A percentile compares a stretch with the other conserved stretches of the same genome.
These are phyloP conservation scores for Felis chaus DNA, from an alignment of 2,113 vertebrate species.

Conservation along the genomic window DNA sequence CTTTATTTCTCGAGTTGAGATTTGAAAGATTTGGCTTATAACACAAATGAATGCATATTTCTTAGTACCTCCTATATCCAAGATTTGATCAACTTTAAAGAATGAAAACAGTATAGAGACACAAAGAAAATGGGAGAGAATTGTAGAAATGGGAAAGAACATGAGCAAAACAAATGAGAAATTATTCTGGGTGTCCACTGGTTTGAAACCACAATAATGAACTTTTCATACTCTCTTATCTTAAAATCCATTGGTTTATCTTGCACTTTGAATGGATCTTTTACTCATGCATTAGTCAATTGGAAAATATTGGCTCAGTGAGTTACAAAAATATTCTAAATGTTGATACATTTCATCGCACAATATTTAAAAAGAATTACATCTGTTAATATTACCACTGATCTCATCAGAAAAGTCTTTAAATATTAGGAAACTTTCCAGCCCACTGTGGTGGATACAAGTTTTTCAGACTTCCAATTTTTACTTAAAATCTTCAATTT, in stretches of 20 bases:
- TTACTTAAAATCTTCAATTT: constrained; percentile 9
- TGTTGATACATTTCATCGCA: not conserved
- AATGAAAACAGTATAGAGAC: not conserved
- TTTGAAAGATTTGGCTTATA: not conserved
- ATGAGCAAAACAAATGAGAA: not conserved
- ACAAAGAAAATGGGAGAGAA: not conserved
- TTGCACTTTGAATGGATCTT: not conserved
- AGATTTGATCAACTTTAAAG: not conserved
- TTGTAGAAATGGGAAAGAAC: not conserved
- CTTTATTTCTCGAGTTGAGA: not conserved
- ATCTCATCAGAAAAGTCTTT: not conserved
- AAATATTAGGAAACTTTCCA: not conserved
- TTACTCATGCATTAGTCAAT: not conserved
- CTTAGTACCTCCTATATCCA: not conserved
- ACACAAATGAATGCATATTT: not conserved
- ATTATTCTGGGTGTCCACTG: not conserved
- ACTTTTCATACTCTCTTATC: not conserved
- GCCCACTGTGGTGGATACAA: not conserved
- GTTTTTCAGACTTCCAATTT: not conserved
- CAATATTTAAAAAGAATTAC: not conserved
- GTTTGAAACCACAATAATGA: not conserved
- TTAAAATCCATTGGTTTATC: not conserved
- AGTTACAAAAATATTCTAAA: not conserved
- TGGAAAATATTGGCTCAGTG: not conserved
- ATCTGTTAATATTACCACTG: not conserved